Percentiles rank a stretch among this genome's conserved stretches.
These are phyloP conservation scores for Onthophagus sagittarius DNA, from an alignment of 2,888 invertebrate genomes.

Conservation along the genomic window DNA sequence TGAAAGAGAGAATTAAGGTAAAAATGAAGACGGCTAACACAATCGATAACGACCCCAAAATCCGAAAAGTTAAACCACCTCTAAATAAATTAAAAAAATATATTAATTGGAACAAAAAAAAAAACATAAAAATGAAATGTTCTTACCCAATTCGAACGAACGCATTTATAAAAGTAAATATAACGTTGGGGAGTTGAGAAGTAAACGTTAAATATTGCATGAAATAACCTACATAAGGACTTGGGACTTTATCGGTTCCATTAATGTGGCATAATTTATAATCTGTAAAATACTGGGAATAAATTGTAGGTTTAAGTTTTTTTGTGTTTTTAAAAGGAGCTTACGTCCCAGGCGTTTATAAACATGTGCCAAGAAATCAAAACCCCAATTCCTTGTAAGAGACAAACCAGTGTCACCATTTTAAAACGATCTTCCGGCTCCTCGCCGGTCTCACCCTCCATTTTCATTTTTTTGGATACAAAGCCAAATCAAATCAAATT, in stretches of 20 bases:
- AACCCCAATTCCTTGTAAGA: slow-evolving; percentile 91
- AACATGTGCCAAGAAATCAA: slow-evolving; percentile 99
- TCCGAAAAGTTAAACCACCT: slow-evolving; percentile 80
- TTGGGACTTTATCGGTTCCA: slow-evolving; percentile 50
- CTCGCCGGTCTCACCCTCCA: not conserved
- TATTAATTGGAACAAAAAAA: too few relatives aligned
- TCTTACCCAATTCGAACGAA: slow-evolving; percentile 68
- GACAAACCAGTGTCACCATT: slow-evolving; percentile 81
- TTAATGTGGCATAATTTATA: slow-evolving; percentile 69
- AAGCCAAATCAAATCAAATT: too few relatives aligned
- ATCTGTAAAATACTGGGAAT: slow-evolving; percentile 64
- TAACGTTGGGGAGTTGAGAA: slow-evolving; percentile 88
- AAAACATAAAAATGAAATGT: too few relatives aligned
- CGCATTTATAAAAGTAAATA: slow-evolving; percentile 92
- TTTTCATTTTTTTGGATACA: not conserved
- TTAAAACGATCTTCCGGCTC: slow-evolving; percentile 53
- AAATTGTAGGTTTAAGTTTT: slow-evolving; percentile 25
- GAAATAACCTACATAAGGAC: slow-evolving; percentile 67
- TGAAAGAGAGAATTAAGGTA: slow-evolving; percentile 85
- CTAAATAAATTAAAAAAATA: slow-evolving; percentile 50
- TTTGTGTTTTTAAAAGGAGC: too few relatives aligned
- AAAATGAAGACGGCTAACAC: slow-evolving; percentile 79
- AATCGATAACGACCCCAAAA: slow-evolving; percentile 78
- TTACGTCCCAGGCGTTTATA: slow-evolving; percentile 75
- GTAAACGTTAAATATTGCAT: slow-evolving; percentile 82